phyloP scores from a whole-genome alignment of 2,113 vertebrate species.

The Rhinolophus ferrumequinum region DNA sequence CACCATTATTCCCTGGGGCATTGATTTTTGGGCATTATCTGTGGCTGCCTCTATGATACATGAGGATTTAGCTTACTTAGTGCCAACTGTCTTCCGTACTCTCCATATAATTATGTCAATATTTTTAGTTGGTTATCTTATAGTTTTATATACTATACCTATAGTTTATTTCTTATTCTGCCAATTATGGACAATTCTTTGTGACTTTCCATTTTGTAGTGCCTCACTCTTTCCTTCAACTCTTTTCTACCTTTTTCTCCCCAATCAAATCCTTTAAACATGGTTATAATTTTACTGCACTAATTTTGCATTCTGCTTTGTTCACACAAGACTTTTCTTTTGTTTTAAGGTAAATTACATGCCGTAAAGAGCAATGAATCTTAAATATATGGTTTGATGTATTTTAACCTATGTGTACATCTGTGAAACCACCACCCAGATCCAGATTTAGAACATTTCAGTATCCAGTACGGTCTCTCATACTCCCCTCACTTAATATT shows the following conservation, averaged over 20 bases:
- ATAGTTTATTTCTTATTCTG: not conserved
- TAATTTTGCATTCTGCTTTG: constrained; percentile 18
- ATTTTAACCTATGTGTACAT: not conserved
- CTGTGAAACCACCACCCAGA: not conserved
- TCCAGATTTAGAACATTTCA: not conserved
- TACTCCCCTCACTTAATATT: not conserved
- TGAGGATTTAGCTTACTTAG: not conserved
- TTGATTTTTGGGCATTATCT: not conserved
- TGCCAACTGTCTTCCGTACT: not conserved
- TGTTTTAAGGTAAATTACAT: not conserved
- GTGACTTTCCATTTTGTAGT: not conserved
- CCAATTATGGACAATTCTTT: not conserved
- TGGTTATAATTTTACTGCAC: not conserved
- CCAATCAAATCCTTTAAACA: not conserved
- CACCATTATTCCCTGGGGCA: not conserved
- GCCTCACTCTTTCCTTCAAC: not conserved
- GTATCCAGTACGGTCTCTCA: not conserved
- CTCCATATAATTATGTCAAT: not conserved
- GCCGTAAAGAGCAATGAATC: not conserved
- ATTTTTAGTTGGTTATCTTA: not conserved
- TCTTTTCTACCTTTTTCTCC: not conserved
- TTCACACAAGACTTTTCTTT: not conserved
- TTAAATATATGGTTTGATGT: not conserved
- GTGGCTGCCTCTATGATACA: not conserved
- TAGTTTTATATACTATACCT: not conserved